Base-by-base conservation (phyloP, 2,888 invertebrate species). In the Chloroclystis v-ata region DNA sequence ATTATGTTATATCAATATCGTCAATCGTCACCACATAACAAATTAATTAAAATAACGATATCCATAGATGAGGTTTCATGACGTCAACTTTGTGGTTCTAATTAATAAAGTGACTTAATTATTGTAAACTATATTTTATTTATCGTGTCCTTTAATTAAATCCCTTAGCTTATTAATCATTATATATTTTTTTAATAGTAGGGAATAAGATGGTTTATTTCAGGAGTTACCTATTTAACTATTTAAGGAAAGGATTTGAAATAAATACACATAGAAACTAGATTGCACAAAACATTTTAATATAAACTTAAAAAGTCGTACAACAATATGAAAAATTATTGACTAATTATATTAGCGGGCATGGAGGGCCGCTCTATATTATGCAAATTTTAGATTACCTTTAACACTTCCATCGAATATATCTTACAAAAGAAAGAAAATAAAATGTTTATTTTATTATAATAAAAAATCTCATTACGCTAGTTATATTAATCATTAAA, bases 321-420 rank as follows among this genome's bases (percentile, higher is more conserved):
- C 92, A 93, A 92, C 92, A 93, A 92, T 93, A 92, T 93, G 92
- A 92, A 93, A 93, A 93, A 93, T 93, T 93, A 93, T 92, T 93
- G 91, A 91, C 92, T 92, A 92, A 86, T 92, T 89, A 86, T 90
- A 89, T 89, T 89, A 79, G 91, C 91, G 90, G 91, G 88, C 89
- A 90, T 90, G 91, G 91, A 91, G 90, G 85, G 89, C 91, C 91
- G 89, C 90, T 89, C 90, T 91, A 91, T 89, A 86, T 83, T 89
- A 87, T 86, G 89, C 89, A 89, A 89, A 90, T 90, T 89, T 90
- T 90, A 90, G 90, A 89, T 89, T 90, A 90, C 89, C 87, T 90
- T 87, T 85, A 85, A 86, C 85, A 85, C 83, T 85, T 86, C 82
- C 85, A 80, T 87, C 87, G 83, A 87, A 85, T 87, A 86, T 86